Evolutionary conservation across 1,140 invertebrate genomes (phyloP).

Genomic region (Drosophila cardini): DNA sequence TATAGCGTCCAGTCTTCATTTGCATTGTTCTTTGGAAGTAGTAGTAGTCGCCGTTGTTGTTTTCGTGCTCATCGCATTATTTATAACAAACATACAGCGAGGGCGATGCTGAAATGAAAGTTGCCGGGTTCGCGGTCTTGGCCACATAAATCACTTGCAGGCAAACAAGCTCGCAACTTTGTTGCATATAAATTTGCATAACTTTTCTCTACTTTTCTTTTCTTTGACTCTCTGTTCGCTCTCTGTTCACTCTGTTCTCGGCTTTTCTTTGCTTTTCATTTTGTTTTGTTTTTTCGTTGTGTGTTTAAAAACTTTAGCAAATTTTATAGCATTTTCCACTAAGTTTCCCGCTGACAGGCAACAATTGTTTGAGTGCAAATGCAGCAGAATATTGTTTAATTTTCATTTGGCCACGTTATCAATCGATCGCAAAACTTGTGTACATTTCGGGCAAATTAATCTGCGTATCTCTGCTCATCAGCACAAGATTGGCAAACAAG

Average conservation of each 20-base stretch:
- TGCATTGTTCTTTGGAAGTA: conserved; percentile 31
- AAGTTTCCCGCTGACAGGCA: conserved; percentile 43
- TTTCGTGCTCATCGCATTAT: conserved; percentile 50
- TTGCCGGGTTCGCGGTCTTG: conserved; percentile 58
- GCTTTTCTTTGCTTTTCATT: conserved; percentile 1
- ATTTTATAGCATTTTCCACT: conserved; percentile 62
- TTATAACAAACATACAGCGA: conserved; percentile 49
- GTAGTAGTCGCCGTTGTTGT: conserved; percentile 8
- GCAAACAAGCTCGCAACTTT: conserved; percentile 73
- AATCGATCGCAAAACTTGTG: conserved; percentile 63
- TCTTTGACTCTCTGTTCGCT: background rate
- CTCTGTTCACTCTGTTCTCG: conserved; percentile 3
- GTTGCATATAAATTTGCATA: conserved; percentile 79
- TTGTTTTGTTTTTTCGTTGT: conserved; percentile 7
- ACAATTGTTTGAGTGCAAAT: conserved; percentile 55
- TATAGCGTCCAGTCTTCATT: conserved; percentile 37
- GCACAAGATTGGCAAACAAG: background rate
- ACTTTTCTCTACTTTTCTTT: conserved; percentile 45
- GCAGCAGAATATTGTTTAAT: conserved; percentile 64
- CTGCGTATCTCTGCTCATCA: background rate
- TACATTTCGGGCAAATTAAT: conserved; percentile 69
- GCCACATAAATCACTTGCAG: conserved; percentile 79
- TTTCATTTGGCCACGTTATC: conserved; percentile 54
- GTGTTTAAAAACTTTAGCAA: conserved; percentile 65
- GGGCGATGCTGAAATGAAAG: conserved; percentile 44